Base-by-base conservation (phyloP, 2,113 vertebrate species). In the Copsychus sechellarum region DNA sequence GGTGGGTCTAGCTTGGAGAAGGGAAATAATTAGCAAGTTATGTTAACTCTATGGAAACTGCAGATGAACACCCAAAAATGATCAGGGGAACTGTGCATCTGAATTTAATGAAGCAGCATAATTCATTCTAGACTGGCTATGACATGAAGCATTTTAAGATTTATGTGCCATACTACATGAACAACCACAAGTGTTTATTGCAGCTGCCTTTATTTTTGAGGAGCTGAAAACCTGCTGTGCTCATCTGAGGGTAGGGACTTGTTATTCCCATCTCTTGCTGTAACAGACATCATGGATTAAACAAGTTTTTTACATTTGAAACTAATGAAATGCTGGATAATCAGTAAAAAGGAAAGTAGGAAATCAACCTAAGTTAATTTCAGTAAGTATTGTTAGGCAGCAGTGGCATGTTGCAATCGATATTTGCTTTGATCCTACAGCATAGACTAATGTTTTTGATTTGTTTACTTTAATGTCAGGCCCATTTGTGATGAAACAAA, bases 381-480 rank as follows among this genome's bases (percentile, higher is more conserved):
- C 31, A 47, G 17, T 90, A 77, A 92, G 72, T 81, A 81, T 72
- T 71, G n/a, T 69, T 66, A 88, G 40, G 54, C 47, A 94, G 53
- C 67, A 73, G 26, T 81, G 72, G 74, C 90, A 80, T 24, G 45
- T 31, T 61, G 23, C 56, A 78, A 61, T 89, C 10, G 0, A 40
- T 96, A 78, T 71, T 95, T 92, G 70, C 48, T 84, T 88, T 88
- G 50, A 88, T 91, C 54, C 84, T 74, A 79, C 85, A 73, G 80
- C 50, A 58, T 15, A 71, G 89, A 92, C 74, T 53, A 69, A 88
- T 90, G 56, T 25, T 91, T 87, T 77, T 76, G 56, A 87, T 95
- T 93, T 95, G 76, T 96, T 96, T 95, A 67, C 93, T 96, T 94
- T 92, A 93, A 88, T 25, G 64, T 73, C 66, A 93, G 77, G 38